These are phyloP conservation scores for Pinna nobilis DNA, from an alignment of 1,140 invertebrate species.

Conservation along the genomic window DNA sequence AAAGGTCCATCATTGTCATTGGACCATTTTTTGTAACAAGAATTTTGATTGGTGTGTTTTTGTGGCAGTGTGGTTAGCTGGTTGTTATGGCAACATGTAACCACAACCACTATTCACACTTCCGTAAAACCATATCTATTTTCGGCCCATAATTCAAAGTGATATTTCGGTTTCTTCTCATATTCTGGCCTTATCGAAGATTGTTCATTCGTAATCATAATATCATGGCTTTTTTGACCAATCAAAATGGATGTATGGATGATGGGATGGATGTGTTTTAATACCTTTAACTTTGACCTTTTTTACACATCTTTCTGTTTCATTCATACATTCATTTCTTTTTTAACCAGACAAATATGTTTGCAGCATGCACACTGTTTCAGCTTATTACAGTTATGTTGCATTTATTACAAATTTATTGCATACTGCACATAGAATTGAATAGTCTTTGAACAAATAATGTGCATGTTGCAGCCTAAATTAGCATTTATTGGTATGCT, in stretches of 20 bases:
- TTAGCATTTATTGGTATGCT: too few relatives aligned
- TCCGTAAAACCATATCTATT: slow-evolving; percentile 76
- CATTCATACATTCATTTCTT: slow-evolving; percentile 49
- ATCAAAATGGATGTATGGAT: slow-evolving; percentile 61
- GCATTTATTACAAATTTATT: too few relatives aligned
- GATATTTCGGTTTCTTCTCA: too few relatives aligned
- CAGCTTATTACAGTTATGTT: too few relatives aligned
- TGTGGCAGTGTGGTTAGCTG: slow-evolving; percentile 99
- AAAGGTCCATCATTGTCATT: slow-evolving; percentile 19
- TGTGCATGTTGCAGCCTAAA: too few relatives aligned
- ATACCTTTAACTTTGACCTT: slow-evolving; percentile 20
- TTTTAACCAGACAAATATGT: slow-evolving; percentile 12
- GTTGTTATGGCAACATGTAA: slow-evolving; percentile 82
- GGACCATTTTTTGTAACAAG: slow-evolving; percentile 1
- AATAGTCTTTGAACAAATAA: too few relatives aligned
- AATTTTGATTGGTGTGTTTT: slow-evolving; percentile 55
- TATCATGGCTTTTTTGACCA: slow-evolving; percentile 31
- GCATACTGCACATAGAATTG: too few relatives aligned
- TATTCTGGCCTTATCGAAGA: slow-evolving; percentile 18
- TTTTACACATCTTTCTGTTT: slow-evolving; percentile 43
- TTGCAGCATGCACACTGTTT: too few relatives aligned
- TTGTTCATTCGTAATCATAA: slow-evolving; percentile 39
- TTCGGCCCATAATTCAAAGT: slow-evolving; percentile 50
- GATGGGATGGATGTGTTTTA: slow-evolving; percentile 50
- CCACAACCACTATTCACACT: slow-evolving; percentile 96